Evolutionary conservation across 2,113 vertebrate species (phyloP), one percentile per base, ranked within the genome.

Genomic region (Etia nguti): DNA sequence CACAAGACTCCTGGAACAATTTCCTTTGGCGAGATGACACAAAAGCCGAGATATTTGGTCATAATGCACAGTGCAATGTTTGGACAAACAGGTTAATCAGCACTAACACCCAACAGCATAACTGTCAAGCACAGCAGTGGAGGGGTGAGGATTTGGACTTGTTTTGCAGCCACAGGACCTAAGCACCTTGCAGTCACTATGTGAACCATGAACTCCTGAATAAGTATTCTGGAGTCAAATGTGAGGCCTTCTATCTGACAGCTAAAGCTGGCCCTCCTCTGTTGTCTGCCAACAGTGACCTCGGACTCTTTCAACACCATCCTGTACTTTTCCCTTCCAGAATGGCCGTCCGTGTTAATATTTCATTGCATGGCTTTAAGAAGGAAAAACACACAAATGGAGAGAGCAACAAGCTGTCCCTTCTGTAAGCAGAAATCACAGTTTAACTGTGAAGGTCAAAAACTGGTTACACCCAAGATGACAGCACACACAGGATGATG

Each of bases 361-460:
- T 94, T 91, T 94, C 22, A 93, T 75, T 26, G 22, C 22, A 46
- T 29, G 52, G 82, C n/a, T 57, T 84, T 80, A 82, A 22, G 16
- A 59, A 46, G 50, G 24, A 8, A 60, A 81, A 22, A 18, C 6
- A 9, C 26, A 68, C 26, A 89, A 83, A 75, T 65, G 43, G 80
- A 92, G 24, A 79, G 62, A 38, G 86, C 77, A 89, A 73, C 50
- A 83, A 54, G 77, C 34, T 41, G 86, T 82, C 31, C 22, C 43
- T 81, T 22, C 15, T 81, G 50, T 6, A 26, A 81, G 80, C 55
- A 85, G 79, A 92, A 91, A 93, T 94, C 88, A 92, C 85, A 89
- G 86, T 92, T 93, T 88, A 93, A 94, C 88, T 22, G 34, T 77
- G 46, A 50, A 5, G 57, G 80, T 84, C 9, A 52, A 86, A 31